Conservation (phyloP, 2,113 vertebrate genomes). For the Channa maculata region DNA sequence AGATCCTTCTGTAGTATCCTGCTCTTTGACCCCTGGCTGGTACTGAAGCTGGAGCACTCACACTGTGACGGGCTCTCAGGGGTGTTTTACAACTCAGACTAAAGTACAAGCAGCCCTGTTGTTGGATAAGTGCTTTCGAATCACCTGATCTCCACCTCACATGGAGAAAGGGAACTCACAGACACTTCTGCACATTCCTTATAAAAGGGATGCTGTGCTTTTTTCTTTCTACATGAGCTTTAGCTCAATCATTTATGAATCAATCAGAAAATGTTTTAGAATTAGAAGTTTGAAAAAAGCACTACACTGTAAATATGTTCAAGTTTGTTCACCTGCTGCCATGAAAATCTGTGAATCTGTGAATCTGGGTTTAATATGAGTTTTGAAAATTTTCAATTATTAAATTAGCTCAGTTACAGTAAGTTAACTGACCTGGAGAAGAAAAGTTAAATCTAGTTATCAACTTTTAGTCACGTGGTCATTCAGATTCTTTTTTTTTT, state of each 20-base stretch:
- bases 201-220: conserved; percentile 11
- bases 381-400: no score
- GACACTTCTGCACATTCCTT: conserved; percentile 47
- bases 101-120: conserved; percentile 44
- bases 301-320: no score
- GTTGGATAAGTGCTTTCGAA: conserved; percentile 48
- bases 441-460: no score
- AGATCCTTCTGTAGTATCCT: conserved; percentile 53
- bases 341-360: no score
- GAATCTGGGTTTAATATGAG: no score
- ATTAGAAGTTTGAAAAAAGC: no score
- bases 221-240: not conserved
- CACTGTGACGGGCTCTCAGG: conserved; percentile 57
- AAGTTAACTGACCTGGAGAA: no score
- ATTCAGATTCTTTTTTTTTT: no score
- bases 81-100: conserved; percentile 65
- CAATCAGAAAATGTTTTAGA: no score
- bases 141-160: conserved; percentile 57
- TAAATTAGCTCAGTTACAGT: no score
- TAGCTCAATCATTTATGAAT: not conserved
- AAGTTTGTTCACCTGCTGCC: no score
- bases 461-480: no score
- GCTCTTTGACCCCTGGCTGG: conserved; percentile 68
- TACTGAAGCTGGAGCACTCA: conserved; percentile 62
- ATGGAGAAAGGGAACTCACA: conserved; percentile 27